phyloP scores from a whole-genome alignment of 2,797 vertebrate species.

The Notamacropus eugenii region DNA sequence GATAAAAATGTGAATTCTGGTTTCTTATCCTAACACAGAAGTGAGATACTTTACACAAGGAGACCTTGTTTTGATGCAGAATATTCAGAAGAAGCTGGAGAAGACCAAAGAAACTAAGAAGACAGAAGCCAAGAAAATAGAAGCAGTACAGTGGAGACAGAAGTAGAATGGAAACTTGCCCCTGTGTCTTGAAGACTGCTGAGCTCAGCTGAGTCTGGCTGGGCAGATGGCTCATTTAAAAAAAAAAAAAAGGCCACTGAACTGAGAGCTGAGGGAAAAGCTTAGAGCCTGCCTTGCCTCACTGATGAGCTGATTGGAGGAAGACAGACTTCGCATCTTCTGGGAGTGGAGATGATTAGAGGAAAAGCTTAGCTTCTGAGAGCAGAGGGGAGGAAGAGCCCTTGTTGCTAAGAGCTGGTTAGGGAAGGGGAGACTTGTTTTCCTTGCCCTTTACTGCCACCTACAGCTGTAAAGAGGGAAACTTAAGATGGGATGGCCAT shows the following conservation, averaged over 20 bases:
- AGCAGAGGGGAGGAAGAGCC: background rate
- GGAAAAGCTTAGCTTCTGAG: background rate
- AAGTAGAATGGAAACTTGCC: background rate
- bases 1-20: background rate
- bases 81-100: background rate
- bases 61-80: background rate
- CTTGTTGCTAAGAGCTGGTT: background rate
- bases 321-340: background rate
- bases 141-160: background rate
- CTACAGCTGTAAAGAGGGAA: background rate
- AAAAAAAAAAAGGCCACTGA: background rate
- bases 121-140: background rate
- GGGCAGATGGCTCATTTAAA: background rate
- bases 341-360: background rate
- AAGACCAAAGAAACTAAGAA: background rate
- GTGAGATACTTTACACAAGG: background rate
- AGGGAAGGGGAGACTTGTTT: background rate
- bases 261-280: background rate
- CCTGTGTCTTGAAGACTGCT: background rate
- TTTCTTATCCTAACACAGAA: background rate
- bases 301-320: background rate
- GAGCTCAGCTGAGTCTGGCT: background rate
- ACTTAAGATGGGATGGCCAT: background rate
- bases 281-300: background rate
- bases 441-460: background rate